These are phyloP conservation scores for Varanus komodoensis DNA, from an alignment of 2,113 vertebrate genomes.

Conservation along the genomic window DNA sequence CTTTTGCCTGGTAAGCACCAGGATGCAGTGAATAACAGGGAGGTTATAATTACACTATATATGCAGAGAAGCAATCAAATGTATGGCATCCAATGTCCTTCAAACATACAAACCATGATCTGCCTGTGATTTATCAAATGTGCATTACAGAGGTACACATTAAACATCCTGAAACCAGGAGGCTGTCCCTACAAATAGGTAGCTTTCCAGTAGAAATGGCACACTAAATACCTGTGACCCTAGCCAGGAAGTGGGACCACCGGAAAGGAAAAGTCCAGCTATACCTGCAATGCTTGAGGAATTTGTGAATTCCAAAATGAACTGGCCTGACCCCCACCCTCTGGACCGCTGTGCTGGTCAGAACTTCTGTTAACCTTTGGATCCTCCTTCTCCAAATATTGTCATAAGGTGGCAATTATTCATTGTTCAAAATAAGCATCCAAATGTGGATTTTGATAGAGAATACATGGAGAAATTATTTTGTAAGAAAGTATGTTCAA, in stretches of 20 bases:
- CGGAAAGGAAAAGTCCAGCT: too few relatives aligned
- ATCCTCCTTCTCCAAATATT: not conserved
- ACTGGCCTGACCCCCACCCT: too few relatives aligned
- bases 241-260: too few relatives aligned
- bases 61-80: not conserved
- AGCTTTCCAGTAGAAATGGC: not conserved
- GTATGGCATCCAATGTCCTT: not conserved
- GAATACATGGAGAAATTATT: not conserved
- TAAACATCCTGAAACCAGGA: not conserved
- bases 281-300: too few relatives aligned
- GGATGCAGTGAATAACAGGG: not conserved
- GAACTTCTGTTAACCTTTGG: not conserved
- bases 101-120: not conserved
- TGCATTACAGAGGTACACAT: not conserved
- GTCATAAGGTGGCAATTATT: not conserved
- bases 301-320: too few relatives aligned
- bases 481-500: too few relatives aligned
- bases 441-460: not conserved
- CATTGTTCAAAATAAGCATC: not conserved
- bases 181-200: not conserved
- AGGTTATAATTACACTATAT: not conserved
- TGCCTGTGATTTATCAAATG: not conserved
- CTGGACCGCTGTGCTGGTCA: too few relatives aligned
- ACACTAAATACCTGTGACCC: not conserved
- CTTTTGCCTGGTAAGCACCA: conserved; percentile 34